These are phyloP conservation scores for Meiosimyza platycephala DNA, from an alignment of 2,888 invertebrate species.

Conservation along the genomic window DNA sequence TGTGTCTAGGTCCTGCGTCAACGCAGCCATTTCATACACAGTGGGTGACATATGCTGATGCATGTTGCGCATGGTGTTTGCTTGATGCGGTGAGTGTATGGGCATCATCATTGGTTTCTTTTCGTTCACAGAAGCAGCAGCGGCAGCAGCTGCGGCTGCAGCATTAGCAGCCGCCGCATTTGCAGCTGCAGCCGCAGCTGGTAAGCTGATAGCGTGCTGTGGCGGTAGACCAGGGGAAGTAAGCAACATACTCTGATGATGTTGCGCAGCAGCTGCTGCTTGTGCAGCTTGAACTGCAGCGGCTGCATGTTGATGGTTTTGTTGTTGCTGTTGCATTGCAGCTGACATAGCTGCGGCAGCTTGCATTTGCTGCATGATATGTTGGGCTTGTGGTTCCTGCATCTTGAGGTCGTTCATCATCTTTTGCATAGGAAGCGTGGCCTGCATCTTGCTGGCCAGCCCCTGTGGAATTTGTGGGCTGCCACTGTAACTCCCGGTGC, in stretches of 20 bases:
- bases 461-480: slow-evolving; percentile 78
- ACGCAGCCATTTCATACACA: slow-evolving; percentile 96
- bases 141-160: slow-evolving; percentile 24
- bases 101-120: slow-evolving; percentile 72
- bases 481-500: slow-evolving; percentile 93
- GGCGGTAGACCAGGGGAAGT: slow-evolving; percentile 83
- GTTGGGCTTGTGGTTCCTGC: slow-evolving; percentile 76
- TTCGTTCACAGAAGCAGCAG: slow-evolving; percentile 57
- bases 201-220: slow-evolving; percentile 78
- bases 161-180: slow-evolving; percentile 40
- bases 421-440: slow-evolving; percentile 76
- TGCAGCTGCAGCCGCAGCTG: slow-evolving; percentile 68
- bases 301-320: slow-evolving; percentile 63
- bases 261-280: slow-evolving; percentile 60
- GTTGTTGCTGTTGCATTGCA: slow-evolving; percentile 65
- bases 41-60: slow-evolving; percentile 93
- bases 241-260: slow-evolving; percentile 72
- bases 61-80: slow-evolving; percentile 77
- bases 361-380: slow-evolving; percentile 71
- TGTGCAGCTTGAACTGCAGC: slow-evolving; percentile 65
- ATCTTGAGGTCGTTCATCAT: slow-evolving; percentile 82
- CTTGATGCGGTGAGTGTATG: slow-evolving; percentile 75
- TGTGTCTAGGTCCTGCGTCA: slow-evolving; percentile 96
- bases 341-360: slow-evolving; percentile 68
- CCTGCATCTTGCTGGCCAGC: slow-evolving; percentile 78